Conservation (phyloP, 1,140 invertebrate genomes). For the Diuraphis noxia region DNA sequence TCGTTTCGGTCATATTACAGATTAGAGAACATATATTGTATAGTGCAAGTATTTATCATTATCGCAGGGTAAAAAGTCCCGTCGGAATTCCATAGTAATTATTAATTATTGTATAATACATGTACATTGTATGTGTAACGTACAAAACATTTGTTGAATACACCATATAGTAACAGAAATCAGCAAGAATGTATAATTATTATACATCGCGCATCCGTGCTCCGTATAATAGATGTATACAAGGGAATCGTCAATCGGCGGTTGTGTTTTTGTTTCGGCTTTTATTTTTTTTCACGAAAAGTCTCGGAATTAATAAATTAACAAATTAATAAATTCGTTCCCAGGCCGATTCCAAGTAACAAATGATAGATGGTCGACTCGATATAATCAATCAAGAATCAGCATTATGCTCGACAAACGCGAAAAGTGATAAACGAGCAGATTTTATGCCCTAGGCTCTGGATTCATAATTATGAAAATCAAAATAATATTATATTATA, state of each 20-base stretch:
- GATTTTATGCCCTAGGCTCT: background rate
- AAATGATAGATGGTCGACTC: background rate
- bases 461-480: background rate
- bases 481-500: slow-evolving; percentile 1
- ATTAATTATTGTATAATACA: background rate
- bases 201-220: background rate
- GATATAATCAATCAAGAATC: background rate
- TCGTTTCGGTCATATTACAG: background rate
- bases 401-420: background rate
- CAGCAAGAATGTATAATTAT: background rate
- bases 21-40: background rate
- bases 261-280: background rate
- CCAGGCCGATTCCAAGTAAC: background rate
- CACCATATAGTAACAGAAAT: background rate
- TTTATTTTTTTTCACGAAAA: background rate
- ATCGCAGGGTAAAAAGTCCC: background rate
- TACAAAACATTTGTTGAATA: background rate
- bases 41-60: background rate
- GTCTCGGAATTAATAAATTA: background rate
- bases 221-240: background rate
- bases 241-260: background rate
- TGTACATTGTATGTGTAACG: background rate
- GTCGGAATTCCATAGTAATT: background rate
- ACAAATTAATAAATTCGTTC: background rate
- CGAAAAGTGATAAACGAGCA: background rate